Evolutionary conservation across 2,888 invertebrate genomes (phyloP), one percentile per base, ranked within the genome.

Genomic region (Sipha maydis): DNA sequence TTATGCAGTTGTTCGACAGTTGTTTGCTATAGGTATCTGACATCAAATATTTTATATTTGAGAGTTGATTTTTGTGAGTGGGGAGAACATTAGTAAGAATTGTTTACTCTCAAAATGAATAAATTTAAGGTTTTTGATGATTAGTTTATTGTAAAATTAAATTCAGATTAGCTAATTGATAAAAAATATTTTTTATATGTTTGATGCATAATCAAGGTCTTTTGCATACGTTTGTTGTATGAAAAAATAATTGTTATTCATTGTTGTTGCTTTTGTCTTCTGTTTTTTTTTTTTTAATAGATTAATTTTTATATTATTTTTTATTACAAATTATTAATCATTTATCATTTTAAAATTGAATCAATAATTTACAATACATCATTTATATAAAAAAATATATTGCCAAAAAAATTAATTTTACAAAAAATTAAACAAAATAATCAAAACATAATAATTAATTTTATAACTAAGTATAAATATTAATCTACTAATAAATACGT

Each of bases 1-100:
- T 17, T 71, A 75, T 41, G 80, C 86, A 86, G 61, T 56, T 86
- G 80, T 75, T 21, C 28, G 61, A 21, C 80, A 86, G 86, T 80
- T 80, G 86, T 73, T 85, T 41, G 56, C n/a, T 48, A 69, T 31
- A 84, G 3, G 19, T 75, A 75, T 38, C 28, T 54, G 17, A 21
- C 31, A 67, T 67, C 41, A 67, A 48, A 67, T 67, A 41, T 48
- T 25, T 28, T 85, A 28, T 76, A 31, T 84, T 76, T 31, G 3
- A 28, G 21, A 61, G 67, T 76, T 76, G 61, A 76, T 75, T 41
- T 85, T 67, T 28, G 76, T 21, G 28, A 31, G 76, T 3, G 17
- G 76, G 17, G 28, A 31, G 67, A 5, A n/a, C 5, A 14, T n/a
- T 17, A 61, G 76, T 76, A 38, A 75, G n/a, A 83, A 83, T 75